phyloP scores from a whole-genome alignment of 2,797 vertebrate genomes.

The Phoebastria nigripes region DNA sequence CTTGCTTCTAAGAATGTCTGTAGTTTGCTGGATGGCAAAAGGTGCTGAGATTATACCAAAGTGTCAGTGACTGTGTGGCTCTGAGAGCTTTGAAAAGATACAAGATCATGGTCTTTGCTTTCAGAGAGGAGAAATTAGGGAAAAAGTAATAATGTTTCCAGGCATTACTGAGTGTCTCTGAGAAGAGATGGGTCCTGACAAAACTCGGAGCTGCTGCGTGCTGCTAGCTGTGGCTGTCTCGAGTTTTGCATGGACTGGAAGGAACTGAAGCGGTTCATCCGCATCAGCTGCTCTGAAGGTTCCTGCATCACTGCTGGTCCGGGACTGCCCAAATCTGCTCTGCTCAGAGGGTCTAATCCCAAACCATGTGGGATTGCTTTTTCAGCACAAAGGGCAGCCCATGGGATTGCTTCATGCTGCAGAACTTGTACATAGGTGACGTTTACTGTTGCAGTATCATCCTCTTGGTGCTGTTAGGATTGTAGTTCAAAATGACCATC shows the following conservation, averaged over 20 bases:
- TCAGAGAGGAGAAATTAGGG: background rate
- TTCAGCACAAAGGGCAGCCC: background rate
- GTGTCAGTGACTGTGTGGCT: background rate
- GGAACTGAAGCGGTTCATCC: rapidly evolving
- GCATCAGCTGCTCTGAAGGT: background rate
- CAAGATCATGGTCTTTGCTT: background rate
- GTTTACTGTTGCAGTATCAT: rapidly evolving
- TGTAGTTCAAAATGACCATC: background rate
- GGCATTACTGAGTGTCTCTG: background rate
- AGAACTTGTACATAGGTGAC: background rate
- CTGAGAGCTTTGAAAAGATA: background rate
- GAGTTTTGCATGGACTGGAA: background rate
- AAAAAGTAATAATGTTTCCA: background rate
- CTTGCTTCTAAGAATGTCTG: background rate
- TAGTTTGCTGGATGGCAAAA: background rate
- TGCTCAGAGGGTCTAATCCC: background rate
- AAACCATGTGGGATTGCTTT: background rate
- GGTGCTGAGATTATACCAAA: background rate
- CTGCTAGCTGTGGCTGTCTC: background rate
- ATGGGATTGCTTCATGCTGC: background rate
- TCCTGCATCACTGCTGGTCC: background rate
- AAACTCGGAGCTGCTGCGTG: background rate
- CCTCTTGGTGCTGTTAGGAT: background rate
- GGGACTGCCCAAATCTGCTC: background rate
- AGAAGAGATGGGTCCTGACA: background rate